Evolutionary conservation across 2,888 invertebrate genomes (phyloP).

Genomic region (Pseudeuparius sepicola): DNA sequence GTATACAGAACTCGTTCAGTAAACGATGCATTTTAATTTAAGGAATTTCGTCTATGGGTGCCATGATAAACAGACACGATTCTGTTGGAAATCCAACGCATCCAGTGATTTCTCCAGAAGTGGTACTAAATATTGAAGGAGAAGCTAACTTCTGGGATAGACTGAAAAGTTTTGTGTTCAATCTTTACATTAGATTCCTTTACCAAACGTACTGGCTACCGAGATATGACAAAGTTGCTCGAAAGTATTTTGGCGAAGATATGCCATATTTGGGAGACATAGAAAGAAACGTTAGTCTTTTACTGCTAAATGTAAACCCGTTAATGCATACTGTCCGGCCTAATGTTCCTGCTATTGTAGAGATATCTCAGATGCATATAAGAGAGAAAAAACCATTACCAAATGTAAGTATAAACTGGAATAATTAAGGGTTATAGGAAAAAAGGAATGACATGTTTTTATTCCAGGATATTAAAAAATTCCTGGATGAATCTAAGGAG

Average conservation of each 20-base stretch:
- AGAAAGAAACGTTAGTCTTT: conserved; percentile 20
- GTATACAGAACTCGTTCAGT: too few relatives aligned
- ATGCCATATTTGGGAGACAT: conserved; percentile 23
- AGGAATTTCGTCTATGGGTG: conserved; percentile 24
- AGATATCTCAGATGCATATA: conserved; percentile 20
- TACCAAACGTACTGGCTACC: conserved; percentile 20
- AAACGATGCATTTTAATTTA: too few relatives aligned
- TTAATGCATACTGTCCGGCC: conserved; percentile 19
- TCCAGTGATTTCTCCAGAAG: conserved; percentile 26
- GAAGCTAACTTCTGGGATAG: conserved; percentile 15
- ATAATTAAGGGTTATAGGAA: too few relatives aligned
- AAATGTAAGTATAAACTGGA: too few relatives aligned
- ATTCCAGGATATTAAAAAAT: conserved; percentile 16
- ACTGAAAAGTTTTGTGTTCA: conserved; percentile 17
- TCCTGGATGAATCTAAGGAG: conserved; percentile 14
- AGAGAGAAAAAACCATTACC: conserved; percentile 10
- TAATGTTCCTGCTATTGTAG: conserved; percentile 21
- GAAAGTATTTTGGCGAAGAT: conserved; percentile 27
- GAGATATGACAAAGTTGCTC: conserved; percentile 15
- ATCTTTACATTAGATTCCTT: conserved; percentile 17
- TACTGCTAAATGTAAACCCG: conserved; percentile 21
- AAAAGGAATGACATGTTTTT: too few relatives aligned
- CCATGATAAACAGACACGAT: conserved; percentile 21
- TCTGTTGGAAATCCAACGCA: conserved; percentile 28
- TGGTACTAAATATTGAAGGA: conserved; percentile 15